Base-by-base conservation (phyloP, 2,113 vertebrate genomes). In the Aspidoscelis tigris region DNA sequence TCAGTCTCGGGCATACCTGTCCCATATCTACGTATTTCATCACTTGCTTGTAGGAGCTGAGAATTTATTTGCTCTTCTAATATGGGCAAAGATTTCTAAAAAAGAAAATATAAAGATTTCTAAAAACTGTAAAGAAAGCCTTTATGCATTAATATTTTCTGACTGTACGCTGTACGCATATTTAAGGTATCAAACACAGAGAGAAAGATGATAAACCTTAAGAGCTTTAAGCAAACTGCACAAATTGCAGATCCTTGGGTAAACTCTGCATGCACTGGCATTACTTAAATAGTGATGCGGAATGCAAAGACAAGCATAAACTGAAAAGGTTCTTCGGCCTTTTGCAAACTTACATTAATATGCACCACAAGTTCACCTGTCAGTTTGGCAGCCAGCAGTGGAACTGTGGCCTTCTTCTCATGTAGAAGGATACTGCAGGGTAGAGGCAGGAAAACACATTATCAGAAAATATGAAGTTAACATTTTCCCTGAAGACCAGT, bases 331-430 rank as follows among this genome's bases (percentile, higher is more conserved):
- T 50, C 47, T 9, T 9, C 11, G 16, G 22, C 26, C n/a, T 41
- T 78, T 70, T 21, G 1, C 4, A 82, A 79, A 71, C 96, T 95
- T 89, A 96, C 96, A 76, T 10, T 72, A 66, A 95, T 96, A 80
- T 94, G 95, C 2, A 2, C 16, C 84, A 95, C 94, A 66, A 96
- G 95, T 58, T 96, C 95, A 6, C 39, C 70, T 79, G 94, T 95
- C 66, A 96, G 94, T 39, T 85, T 94, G 14, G 94, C 88, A 50
- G 96, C 95, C 85, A 96, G 69, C 5, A 2, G 2, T 65, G 94
- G 93, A 22, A 96, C 53, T 1, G 96, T 95, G n/a, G 96, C 95
- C 33, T 8, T 92, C 22, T 84, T 73, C 86, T 95, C 86, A 21
- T 91, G 64, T 86, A 96, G 1, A 55, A 96, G 41, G 26, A 50